Base-by-base conservation (phyloP, 2,797 vertebrate species). In the Gadopsis bispinosus region DNA sequence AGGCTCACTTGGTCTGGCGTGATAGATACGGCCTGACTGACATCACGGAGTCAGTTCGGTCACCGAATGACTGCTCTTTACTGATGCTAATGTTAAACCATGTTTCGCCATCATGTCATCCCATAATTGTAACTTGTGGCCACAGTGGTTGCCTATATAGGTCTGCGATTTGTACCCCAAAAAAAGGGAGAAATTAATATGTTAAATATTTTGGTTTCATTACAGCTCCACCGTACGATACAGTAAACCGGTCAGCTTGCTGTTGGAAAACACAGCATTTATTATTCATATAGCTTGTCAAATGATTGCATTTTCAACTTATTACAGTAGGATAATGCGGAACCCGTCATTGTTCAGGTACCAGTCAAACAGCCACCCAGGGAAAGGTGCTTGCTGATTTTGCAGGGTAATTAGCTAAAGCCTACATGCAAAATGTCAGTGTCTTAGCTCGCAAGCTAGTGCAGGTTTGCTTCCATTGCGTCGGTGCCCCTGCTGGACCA, bases 321-420 rank as follows among this genome's bases (percentile, higher is more conserved):
- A 35, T 22, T 13, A 31, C 37, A 45, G 19, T 20, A n/a, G 11
- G 37, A 14, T 45, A 4, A 69, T 14, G 33, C 48, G 26, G 8
- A 2, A n/a, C 29, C 3, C 2, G 0, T 63, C 2, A 54, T 54
- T 62, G 13, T 54, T 54, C 20, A 62, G 4, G 17, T 13, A 26
- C 26, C 37, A 61, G 12, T 48, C 39, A 54, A 47, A 77, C 13
- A 20, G 22, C 6, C 12, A 60, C 8, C 41, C 14, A 45, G 43
- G 43, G 14, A 45, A 45, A 67, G 33, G 20, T 29, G 77, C 58
- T 60, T 72, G 47, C 35, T 62, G 2, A 79, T 33, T 55, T 26
- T 61, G 33, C 48, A 45, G 14, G 16, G 14, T 17, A 45, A 17
- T 69, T 61, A 73, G 26, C 47, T 29, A 14, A 50, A 47, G 19